A percentile compares a stretch with the other conserved stretches of the same genome.
These are phyloP conservation scores for Garra rufa DNA, from an alignment of 2,113 vertebrate genomes.

Conservation along the genomic window DNA sequence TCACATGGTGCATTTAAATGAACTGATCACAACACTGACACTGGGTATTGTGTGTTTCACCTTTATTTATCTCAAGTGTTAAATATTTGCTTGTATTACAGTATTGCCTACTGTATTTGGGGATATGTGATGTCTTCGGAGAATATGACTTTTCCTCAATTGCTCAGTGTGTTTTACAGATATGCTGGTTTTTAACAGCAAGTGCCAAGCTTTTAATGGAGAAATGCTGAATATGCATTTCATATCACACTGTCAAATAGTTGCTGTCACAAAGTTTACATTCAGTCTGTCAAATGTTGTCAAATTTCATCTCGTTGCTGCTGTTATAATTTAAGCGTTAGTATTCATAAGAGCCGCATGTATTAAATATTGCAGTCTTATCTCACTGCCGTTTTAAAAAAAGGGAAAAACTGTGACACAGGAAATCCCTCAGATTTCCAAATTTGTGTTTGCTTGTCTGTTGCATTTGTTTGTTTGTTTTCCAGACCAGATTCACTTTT, in stretches of 20 bases:
- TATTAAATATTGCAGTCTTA: slow-evolving; percentile 11
- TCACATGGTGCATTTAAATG: slow-evolving; percentile 4
- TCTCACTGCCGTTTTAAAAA: not conserved
- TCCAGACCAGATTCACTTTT: not conserved
- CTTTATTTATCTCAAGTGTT: slow-evolving; percentile 33
- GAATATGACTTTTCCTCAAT: not conserved
- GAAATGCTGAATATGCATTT: slow-evolving; percentile 40
- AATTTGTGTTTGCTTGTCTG: not conserved
- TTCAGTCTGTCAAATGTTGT: not conserved
- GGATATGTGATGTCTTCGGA: not conserved
- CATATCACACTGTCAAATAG: slow-evolving; percentile 20
- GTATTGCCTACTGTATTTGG: not conserved
- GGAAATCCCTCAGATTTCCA: slow-evolving; percentile 20
- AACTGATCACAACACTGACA: slow-evolving; percentile 17
- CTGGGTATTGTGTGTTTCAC: not conserved
- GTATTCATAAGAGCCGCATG: not conserved
- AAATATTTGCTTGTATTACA: slow-evolving; percentile 13
- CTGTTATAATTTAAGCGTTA: not conserved
- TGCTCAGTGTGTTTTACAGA: slow-evolving; percentile 23
- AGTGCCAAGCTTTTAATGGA: slow-evolving; percentile 30
- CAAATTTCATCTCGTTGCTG: slow-evolving; percentile 4
- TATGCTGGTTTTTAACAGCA: slow-evolving; percentile 23
- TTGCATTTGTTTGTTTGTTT: not conserved
- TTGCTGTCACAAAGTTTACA: slow-evolving; percentile 47
- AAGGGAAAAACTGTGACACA: slow-evolving; percentile 8